Evolutionary conservation across 2,888 invertebrate genomes (phyloP), one percentile per base, ranked within the genome.

Genomic region (Hydrotaea cyrtoneurina): DNA sequence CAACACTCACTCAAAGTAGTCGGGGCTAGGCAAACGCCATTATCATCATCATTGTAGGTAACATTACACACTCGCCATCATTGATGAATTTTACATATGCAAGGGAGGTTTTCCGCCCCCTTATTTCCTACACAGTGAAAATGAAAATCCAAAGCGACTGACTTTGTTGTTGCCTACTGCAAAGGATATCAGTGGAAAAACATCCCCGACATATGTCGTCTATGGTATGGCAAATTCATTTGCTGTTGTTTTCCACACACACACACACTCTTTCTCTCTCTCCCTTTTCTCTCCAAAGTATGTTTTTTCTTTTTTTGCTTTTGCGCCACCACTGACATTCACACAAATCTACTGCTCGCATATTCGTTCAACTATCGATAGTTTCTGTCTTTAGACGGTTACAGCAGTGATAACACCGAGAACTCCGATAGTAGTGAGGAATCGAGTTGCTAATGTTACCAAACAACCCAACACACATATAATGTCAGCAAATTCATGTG

Each of bases 151-250:
- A 39, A 39, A 39, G 13, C 39, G 39, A 39, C 10, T 39, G 39
- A 1, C 10, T 11, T 39, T 39, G 11, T 13, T 39, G 10, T 10
- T 39, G 13, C 13, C 39, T 39, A 10, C 39, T 39, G 13, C 39
- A 13, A 50, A 75, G 62, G 69, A 80, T 77, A 72, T 75, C 21
- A 17, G 50, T 23, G 74, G 43, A 26, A 80, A 84, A 83, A 80
- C 83, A 80, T 75, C 80, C 80, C 80, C 64, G 80, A 78, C 78
- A 84, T 78, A 84, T 78, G 78, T 80, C 55, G 77, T 59, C 39
- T 80, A 73, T 57, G 73, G 66, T 36, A 77, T 46, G 72, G 79
- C 57, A 76, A 83, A 79, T 74, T 79, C 66, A 57, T 72, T 79
- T 72, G 11, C 66, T 83, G 64, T 66, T 66, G 57, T 72, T 17